Percentiles rank a stretch among this genome's conserved stretches.
Evolutionary conservation across 2,888 invertebrate genomes (phyloP).

Genomic region (Idaea straminata): DNA sequence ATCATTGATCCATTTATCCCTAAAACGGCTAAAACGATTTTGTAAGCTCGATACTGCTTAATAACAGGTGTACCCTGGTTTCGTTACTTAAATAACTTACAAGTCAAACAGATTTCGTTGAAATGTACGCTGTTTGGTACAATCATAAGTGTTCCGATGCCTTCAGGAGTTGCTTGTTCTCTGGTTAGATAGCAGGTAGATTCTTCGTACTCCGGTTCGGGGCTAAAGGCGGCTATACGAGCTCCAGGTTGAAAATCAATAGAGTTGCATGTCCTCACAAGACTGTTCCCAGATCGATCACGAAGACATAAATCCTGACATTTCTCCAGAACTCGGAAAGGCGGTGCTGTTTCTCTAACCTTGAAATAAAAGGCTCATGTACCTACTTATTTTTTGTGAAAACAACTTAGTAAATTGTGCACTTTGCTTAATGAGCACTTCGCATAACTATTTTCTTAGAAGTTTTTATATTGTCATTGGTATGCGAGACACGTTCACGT

Average conservation of each 20-base stretch:
- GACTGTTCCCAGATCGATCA: constrained; percentile 90
- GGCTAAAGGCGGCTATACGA: constrained; percentile 89
- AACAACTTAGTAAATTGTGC: constrained; percentile 2
- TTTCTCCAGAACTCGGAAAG: constrained; percentile 92
- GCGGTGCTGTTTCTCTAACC: constrained; percentile 90
- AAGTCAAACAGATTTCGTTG: constrained; percentile 92
- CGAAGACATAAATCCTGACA: constrained; percentile 92
- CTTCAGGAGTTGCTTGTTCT: constrained; percentile 93
- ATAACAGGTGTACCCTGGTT: background rate
- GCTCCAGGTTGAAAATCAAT: constrained; percentile 95
- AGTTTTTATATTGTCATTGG: background rate
- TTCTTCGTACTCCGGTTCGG: constrained; percentile 91
- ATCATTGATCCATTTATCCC: no score
- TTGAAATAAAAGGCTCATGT: constrained; percentile 37
- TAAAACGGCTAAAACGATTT: no score
- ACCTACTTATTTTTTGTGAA: constrained; percentile 11
- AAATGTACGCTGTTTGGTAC: constrained; percentile 95
- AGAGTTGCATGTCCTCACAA: constrained; percentile 91
- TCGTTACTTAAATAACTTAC: constrained; percentile 78
- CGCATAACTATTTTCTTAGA: background rate
- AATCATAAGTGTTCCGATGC: constrained; percentile 92
- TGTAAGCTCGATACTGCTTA: no score
- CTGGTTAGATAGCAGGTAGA: constrained; percentile 92
- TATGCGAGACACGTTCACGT: constrained; percentile 5
- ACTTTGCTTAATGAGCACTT: background rate